Evolutionary conservation across 2,888 invertebrate genomes (phyloP).

Genomic region (Sesamia inferens): DNA sequence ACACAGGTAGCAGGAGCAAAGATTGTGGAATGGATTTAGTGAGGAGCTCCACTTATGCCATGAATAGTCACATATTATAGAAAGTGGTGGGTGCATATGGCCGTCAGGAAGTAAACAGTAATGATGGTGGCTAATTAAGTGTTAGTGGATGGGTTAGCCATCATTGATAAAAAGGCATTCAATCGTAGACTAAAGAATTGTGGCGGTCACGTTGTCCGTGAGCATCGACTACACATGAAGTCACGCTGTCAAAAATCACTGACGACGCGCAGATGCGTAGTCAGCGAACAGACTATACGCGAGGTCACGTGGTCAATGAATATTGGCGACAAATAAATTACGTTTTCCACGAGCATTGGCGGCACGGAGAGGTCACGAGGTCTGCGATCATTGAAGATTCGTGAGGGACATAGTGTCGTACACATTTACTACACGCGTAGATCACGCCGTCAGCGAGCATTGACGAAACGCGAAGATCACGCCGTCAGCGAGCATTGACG

Average conservation of each 20-base stretch:
- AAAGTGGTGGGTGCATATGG: not conserved
- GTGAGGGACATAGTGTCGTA: not conserved
- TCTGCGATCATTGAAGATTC: constrained; percentile 26
- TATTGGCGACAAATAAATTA: constrained; percentile 4
- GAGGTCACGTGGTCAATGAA: constrained; percentile 13
- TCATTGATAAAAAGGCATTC: not conserved
- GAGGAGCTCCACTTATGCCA: not conserved
- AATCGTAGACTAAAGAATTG: constrained; percentile 2
- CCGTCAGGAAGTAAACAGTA: not conserved
- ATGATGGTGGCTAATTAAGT: not conserved
- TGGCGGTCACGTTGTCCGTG: constrained; percentile 11
- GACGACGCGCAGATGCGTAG: constrained; percentile 5
- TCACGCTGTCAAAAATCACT: constrained; percentile 15
- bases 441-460: constrained; percentile 20
- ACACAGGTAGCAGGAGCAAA: constrained; percentile 4
- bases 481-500: constrained; percentile 5
- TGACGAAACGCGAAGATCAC: constrained; percentile 2
- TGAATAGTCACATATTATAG: constrained; percentile 8
- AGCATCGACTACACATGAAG: constrained; percentile 23
- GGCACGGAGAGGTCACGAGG: constrained; percentile 17
- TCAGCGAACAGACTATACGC: constrained; percentile 22
- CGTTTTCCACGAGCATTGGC: constrained; percentile 10
- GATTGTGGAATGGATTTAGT: constrained; percentile 5
- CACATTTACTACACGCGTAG: constrained; percentile 15
- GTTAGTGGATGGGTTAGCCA: not conserved